These are phyloP conservation scores for Scalopus aquaticus DNA, from an alignment of 2,113 vertebrate genomes.

Conservation along the genomic window DNA sequence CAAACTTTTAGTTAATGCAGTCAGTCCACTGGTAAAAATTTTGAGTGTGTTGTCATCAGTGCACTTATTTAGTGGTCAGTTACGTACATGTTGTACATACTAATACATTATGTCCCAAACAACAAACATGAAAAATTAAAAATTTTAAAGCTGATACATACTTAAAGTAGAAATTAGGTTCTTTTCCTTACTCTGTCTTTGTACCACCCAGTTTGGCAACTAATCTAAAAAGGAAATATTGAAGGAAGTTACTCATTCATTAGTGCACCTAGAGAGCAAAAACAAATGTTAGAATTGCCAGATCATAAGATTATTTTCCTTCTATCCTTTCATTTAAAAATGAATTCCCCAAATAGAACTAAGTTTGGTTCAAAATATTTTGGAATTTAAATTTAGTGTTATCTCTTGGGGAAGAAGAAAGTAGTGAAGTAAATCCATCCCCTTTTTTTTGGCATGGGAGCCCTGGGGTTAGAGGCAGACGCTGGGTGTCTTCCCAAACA, in stretches of 20 bases:
- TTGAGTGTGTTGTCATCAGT: not conserved
- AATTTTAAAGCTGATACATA: not conserved
- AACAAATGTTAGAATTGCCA: not conserved
- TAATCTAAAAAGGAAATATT: not conserved
- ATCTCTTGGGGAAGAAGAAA: not conserved
- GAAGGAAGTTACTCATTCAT: not conserved
- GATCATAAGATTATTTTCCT: not conserved
- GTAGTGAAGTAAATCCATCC: not conserved
- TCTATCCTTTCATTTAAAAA: not conserved
- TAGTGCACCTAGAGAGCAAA: not conserved
- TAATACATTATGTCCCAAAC: not conserved
- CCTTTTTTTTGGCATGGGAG: not conserved
- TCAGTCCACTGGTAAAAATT: not conserved
- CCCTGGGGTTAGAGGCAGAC: not conserved
- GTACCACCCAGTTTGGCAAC: not conserved
- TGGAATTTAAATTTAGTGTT: not conserved
- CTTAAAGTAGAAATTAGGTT: not conserved
- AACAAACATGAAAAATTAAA: not conserved
- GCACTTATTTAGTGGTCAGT: not conserved
- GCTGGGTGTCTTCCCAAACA: not conserved
- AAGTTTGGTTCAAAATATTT: not conserved
- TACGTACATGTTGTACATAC: not conserved
- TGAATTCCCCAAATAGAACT: not conserved
- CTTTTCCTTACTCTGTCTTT: not conserved
- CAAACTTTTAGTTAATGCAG: not conserved